Percentiles rank a stretch among this genome's conserved stretches.
These are phyloP conservation scores for Polietes domitor DNA, from an alignment of 2,888 invertebrate species.

Conservation along the genomic window DNA sequence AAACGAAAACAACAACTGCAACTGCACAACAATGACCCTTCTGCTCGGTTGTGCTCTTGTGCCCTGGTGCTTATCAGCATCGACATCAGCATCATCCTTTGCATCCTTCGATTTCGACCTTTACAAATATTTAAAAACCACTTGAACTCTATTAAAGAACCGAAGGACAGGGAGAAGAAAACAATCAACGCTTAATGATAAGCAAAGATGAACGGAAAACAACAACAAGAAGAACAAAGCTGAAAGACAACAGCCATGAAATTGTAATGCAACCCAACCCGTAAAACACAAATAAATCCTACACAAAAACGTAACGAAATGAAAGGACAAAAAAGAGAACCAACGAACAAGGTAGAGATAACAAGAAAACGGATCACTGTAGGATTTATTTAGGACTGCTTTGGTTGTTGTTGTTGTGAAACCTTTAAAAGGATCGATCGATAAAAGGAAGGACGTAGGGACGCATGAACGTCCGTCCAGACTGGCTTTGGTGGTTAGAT, in stretches of 20 bases:
- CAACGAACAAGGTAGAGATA: constrained; percentile 53
- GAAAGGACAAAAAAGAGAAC: constrained; percentile 15
- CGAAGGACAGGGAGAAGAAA: constrained; percentile 4
- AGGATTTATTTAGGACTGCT: constrained; percentile 38
- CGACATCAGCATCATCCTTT: too few species aligned
- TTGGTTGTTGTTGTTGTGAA: constrained; percentile 33
- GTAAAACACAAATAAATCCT: constrained; percentile 13
- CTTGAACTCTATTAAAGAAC: constrained; percentile 40
- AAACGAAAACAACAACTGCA: too few species aligned
- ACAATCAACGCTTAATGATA: constrained; percentile 9
- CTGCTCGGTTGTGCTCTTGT: too few species aligned
- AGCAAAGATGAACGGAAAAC: not conserved
- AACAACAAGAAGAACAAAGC: not conserved
- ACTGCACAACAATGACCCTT: too few species aligned
- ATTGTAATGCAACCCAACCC: constrained; percentile 42
- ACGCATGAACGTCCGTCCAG: not conserved
- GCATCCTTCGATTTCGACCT: not conserved
- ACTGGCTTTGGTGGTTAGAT: not conserved
- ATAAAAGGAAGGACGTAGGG: not conserved
- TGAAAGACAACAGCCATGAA: constrained; percentile 20
- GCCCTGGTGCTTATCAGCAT: too few species aligned
- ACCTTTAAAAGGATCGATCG: constrained; percentile 11
- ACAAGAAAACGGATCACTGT: constrained; percentile 46
- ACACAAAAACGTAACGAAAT: too few species aligned
- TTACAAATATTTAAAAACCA: constrained; percentile 56